These are phyloP conservation scores for Leptopilina syphax DNA, from an alignment of 2,888 invertebrate genomes.

Conservation along the genomic window DNA sequence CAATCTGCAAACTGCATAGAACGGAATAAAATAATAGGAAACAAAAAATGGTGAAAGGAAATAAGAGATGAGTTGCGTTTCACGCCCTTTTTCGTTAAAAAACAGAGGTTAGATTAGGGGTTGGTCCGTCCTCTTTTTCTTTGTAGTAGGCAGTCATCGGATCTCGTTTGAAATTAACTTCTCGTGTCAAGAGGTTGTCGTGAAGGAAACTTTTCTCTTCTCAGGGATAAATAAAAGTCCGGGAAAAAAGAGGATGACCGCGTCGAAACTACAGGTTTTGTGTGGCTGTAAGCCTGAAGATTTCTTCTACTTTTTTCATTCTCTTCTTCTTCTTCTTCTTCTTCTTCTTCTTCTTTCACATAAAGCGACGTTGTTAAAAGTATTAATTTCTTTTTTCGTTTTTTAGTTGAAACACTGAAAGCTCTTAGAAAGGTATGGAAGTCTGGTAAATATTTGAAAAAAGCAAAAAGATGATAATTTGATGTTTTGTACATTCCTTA, in stretches of 20 bases:
- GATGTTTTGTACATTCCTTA: no score
- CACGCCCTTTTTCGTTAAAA: constrained; percentile 40
- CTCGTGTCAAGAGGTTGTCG: constrained; percentile 54
- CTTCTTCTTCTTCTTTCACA: neutral
- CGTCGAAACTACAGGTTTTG: constrained; percentile 53
- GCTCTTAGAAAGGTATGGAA: neutral
- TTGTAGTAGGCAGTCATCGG: constrained; percentile 50
- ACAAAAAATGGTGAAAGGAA: constrained; percentile 4
- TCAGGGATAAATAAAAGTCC: constrained; percentile 55
- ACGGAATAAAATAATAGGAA: neutral
- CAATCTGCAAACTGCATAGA: neutral
- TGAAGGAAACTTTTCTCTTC: constrained; percentile 56
- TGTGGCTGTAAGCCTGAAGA: constrained; percentile 7
- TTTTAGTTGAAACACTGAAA: neutral
- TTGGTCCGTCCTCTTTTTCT: constrained; percentile 52
- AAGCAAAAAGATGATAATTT: no score
- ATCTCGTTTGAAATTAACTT: constrained; percentile 57
- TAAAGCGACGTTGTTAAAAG: constrained; percentile 5
- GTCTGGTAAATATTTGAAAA: no score
- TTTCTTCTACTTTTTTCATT: constrained; percentile 7
- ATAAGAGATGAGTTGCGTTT: constrained; percentile 17
- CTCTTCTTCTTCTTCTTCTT: no score
- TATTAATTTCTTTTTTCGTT: constrained; percentile 25
- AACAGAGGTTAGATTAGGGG: constrained; percentile 45
- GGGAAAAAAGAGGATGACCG: constrained; percentile 51